A percentile compares a stretch with the other conserved stretches of the same genome.
phyloP scores from a whole-genome alignment of 2,888 invertebrate species.

The Lepeophtheirus nordmannii region DNA sequence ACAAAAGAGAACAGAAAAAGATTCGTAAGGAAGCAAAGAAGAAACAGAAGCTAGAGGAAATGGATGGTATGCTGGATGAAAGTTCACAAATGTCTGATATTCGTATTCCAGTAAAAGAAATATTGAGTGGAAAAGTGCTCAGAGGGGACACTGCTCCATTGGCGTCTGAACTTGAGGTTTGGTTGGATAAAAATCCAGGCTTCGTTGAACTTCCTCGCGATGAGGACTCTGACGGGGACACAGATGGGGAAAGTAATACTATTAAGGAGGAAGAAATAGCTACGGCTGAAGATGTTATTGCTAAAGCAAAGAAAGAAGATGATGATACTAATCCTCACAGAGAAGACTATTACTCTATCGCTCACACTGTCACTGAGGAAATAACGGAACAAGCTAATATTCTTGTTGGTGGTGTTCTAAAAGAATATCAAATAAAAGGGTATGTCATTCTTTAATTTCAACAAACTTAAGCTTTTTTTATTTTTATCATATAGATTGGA shows the following conservation, averaged over 20 bases:
- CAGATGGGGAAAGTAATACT: constrained; percentile 40
- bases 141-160: constrained; percentile 64
- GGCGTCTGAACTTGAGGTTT: constrained; percentile 52
- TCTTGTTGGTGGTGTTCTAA: constrained; percentile 80
- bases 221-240: constrained; percentile 40
- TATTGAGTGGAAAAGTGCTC: constrained; percentile 49
- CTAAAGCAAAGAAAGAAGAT: constrained; percentile 66
- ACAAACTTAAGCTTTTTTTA: neutral
- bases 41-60: constrained; percentile 37
- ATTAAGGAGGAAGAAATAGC: constrained; percentile 26
- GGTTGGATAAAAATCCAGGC: constrained; percentile 66
- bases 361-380: constrained; percentile 86
- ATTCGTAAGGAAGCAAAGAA: constrained; percentile 77
- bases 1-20: constrained; percentile 78
- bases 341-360: constrained; percentile 44
- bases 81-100: constrained; percentile 59
- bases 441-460: neutral
- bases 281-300: constrained; percentile 56
- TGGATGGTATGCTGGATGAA: constrained; percentile 32
- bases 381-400: constrained; percentile 84
- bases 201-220: constrained; percentile 60
- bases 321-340: constrained; percentile 58
- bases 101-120: constrained; percentile 74
- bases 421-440: constrained; percentile 87
- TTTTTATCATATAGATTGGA: constrained; percentile 45